Conservation (phyloP, 2,888 invertebrate species). For the Limnephilus lunatus region DNA sequence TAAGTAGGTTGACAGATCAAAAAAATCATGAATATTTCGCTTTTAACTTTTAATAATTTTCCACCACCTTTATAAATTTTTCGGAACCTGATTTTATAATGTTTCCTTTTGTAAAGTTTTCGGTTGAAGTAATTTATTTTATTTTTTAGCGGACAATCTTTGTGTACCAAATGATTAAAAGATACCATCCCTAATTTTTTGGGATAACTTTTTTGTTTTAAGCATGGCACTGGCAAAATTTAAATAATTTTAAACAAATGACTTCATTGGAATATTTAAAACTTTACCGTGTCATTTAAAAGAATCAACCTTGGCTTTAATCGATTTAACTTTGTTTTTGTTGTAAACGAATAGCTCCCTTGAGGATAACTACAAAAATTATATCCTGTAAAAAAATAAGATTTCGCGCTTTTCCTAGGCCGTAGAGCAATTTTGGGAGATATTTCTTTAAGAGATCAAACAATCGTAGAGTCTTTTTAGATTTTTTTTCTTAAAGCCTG, state of each 20-base stretch:
- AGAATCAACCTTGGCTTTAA: not conserved
- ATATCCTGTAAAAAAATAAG: not conserved
- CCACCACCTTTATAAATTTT: not conserved
- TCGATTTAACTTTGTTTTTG: not conserved
- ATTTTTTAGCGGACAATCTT: not conserved
- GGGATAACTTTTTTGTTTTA: not conserved
- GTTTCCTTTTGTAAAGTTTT: conserved; percentile 6
- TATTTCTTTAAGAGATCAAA: no score
- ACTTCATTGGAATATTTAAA: not conserved
- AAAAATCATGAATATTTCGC: not conserved
- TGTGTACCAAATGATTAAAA: conserved; percentile 11
- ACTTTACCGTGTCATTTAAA: not conserved
- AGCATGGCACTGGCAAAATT: not conserved
- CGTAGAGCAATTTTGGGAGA: not conserved
- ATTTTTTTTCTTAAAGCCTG: no score
- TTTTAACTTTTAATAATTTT: not conserved
- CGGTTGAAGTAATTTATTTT: conserved; percentile 4
- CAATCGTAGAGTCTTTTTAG: no score
- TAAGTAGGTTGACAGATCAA: not conserved
- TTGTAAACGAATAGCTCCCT: not conserved
- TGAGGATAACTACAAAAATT: not conserved
- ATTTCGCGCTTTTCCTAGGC: not conserved
- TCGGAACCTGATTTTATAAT: not conserved
- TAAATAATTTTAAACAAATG: not conserved
- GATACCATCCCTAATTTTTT: not conserved